Percentiles rank a stretch among this genome's conserved stretches.
These are phyloP conservation scores for Trissonchulus latispiculum DNA, from an alignment of 2,888 invertebrate species.

Conservation along the genomic window DNA sequence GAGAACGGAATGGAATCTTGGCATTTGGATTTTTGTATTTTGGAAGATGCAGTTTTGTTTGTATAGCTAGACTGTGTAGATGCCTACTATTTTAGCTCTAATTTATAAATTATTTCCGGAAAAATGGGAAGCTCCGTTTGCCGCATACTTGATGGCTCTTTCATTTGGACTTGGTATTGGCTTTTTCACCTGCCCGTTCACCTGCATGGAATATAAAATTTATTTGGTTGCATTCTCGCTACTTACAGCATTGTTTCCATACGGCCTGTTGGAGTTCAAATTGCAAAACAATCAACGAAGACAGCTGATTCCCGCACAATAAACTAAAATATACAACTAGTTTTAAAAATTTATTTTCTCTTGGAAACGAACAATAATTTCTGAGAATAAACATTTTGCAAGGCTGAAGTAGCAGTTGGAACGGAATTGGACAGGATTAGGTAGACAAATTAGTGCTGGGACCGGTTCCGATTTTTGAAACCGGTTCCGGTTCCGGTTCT, in stretches of 20 bases:
- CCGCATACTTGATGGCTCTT: neutral
- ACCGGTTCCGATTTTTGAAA: too few relatives aligned
- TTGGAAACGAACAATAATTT: too few relatives aligned
- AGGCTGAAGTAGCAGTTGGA: too few relatives aligned
- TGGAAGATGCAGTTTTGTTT: too few relatives aligned
- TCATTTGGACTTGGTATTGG: constrained; percentile 1
- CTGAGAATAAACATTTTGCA: too few relatives aligned
- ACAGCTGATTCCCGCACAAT: neutral
- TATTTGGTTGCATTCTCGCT: constrained; percentile 1
- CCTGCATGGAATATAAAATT: constrained; percentile 17
- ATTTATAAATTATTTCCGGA: constrained; percentile 14
- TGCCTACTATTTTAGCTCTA: constrained; percentile 16
- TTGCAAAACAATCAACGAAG: neutral
- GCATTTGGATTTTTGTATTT: too few relatives aligned
- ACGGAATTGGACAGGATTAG: too few relatives aligned
- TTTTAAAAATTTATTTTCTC: too few relatives aligned
- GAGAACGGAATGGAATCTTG: too few relatives aligned
- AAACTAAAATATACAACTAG: neutral
- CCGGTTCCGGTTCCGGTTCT: too few relatives aligned
- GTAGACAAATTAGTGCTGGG: too few relatives aligned
- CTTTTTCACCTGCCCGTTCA: constrained; percentile 7
- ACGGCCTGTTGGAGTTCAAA: constrained; percentile 1
- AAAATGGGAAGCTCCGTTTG: constrained; percentile 17
- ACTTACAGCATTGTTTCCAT: constrained; percentile 4
- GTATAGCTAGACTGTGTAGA: too few relatives aligned